phyloP scores from a whole-genome alignment of 2,888 invertebrate genomes.

The Caenorhabditis virilis region DNA sequence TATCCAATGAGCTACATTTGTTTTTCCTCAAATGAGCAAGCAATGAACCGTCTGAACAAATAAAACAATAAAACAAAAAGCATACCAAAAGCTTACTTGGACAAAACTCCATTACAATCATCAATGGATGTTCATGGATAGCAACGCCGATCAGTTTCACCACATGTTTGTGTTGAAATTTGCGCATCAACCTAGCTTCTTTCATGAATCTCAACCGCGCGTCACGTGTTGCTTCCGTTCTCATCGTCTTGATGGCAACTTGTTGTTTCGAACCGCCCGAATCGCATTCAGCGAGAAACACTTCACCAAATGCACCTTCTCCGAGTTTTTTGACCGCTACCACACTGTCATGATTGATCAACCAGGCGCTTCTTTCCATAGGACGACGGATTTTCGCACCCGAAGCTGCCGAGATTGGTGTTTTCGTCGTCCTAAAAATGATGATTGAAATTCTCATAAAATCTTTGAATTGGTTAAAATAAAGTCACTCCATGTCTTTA shows the following conservation, averaged over 20 bases:
- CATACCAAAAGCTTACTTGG: conserved; percentile 28
- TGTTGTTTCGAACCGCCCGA: conserved; percentile 43
- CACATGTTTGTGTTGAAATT: conserved; percentile 55
- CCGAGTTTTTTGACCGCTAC: conserved; percentile 54
- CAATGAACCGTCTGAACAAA: conserved; percentile 46
- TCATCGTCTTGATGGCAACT: conserved; percentile 65
- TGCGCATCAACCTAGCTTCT: conserved; percentile 62
- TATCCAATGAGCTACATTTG: conserved; percentile 31
- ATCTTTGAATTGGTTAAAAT: conserved; percentile 1
- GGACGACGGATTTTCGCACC: conserved; percentile 40
- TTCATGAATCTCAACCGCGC: conserved; percentile 59
- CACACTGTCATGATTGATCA: conserved; percentile 57
- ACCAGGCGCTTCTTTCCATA: conserved; percentile 54
- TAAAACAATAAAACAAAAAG: too few species aligned
- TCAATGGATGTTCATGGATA: conserved; percentile 62
- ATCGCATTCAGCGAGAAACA: conserved; percentile 49
- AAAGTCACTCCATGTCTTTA: too few species aligned
- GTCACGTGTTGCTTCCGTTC: conserved; percentile 45
- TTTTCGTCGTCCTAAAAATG: conserved; percentile 39
- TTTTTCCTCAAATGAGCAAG: conserved; percentile 47
- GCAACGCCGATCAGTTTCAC: conserved; percentile 53
- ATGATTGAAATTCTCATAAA: background rate
- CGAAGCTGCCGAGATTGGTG: conserved; percentile 41
- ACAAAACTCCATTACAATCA: conserved; percentile 63
- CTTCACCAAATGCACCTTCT: conserved; percentile 55